Base-by-base conservation (phyloP, 2,797 vertebrate genomes). In the Bradypodion pumilum region DNA sequence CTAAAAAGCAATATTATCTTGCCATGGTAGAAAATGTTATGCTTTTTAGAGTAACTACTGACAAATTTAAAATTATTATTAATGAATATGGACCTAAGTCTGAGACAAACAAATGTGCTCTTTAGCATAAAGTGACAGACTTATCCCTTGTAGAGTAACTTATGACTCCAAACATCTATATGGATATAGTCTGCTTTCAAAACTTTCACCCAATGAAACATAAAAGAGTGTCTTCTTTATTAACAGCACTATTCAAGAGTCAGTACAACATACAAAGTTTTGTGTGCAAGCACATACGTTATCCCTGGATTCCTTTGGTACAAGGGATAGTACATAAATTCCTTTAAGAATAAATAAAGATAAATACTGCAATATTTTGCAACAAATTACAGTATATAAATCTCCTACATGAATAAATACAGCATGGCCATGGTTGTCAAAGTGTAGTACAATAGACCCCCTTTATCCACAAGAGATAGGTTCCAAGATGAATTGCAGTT, bases 131-230 rank as follows among this genome's bases (percentile, higher is more conserved):
- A 70, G 85, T 75, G 70, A 44, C 90, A 87, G n/a, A 74, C 35
- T 0, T 49, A 29, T 82, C n/a, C 84, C 78, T 76, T 83, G 65
- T 59, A 75, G 21, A 89, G 84, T 81, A 87, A 90, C 91, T 89
- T 70, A 86, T 74, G 79, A 60, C 3, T 32, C 16, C 52, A 56
- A 16, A 56, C 15, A 21, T 19, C 4, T 19, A 80, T 35, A 84
- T 40, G 85, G 89, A 90, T 63, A 63, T 7, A 5, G 12, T 75
- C n/a, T 75, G 35, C 8, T 25, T 59, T 56, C 2, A 75, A 76
- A 35, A n/a, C 23, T 7, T 65, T 52, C 5, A 80, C 35, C 35
- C n/a, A 59, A 5, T 23, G 25, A 35, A 0, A 8, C 21, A 44
- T 19, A 56, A 21, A 16, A 56, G 19, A 56, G 52, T 56, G 56